Evolutionary conservation across 2,888 invertebrate genomes (phyloP).

Genomic region (Magallana nippona): DNA sequence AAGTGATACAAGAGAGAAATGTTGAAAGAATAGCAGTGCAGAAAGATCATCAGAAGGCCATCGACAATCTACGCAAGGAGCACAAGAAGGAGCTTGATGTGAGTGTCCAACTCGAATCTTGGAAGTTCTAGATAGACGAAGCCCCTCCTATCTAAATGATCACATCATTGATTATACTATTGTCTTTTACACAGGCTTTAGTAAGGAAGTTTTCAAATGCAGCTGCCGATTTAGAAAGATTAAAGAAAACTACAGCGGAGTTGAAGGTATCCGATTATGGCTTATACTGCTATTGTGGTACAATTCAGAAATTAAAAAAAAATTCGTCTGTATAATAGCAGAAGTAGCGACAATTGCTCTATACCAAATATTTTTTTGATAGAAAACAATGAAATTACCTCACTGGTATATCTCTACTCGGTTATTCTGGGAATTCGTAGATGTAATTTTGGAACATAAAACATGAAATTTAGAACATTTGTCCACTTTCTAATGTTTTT

Average conservation of each 20-base stretch:
- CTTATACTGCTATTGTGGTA: neutral
- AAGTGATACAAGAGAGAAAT: constrained; percentile 71
- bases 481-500: no score
- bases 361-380: no score
- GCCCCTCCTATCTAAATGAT: no score
- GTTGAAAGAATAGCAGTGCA: constrained; percentile 64
- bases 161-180: no score
- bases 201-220: constrained; percentile 73
- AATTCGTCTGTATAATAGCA: neutral
- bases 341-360: no score
- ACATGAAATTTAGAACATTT: no score
- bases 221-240: constrained; percentile 73
- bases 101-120: constrained; percentile 44
- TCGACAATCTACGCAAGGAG: constrained; percentile 72
- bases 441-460: no score
- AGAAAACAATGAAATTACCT: no score
- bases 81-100: constrained; percentile 77
- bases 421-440: no score
- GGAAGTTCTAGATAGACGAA: neutral
- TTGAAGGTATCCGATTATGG: constrained; percentile 61
- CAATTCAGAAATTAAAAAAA: neutral
- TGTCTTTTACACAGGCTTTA: constrained; percentile 62
- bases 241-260: constrained; percentile 68
- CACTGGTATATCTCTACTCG: no score
- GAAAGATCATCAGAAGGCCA: constrained; percentile 69